Evolutionary conservation across 2,888 invertebrate species (phyloP).

Genomic region (Venusia cambrica): DNA sequence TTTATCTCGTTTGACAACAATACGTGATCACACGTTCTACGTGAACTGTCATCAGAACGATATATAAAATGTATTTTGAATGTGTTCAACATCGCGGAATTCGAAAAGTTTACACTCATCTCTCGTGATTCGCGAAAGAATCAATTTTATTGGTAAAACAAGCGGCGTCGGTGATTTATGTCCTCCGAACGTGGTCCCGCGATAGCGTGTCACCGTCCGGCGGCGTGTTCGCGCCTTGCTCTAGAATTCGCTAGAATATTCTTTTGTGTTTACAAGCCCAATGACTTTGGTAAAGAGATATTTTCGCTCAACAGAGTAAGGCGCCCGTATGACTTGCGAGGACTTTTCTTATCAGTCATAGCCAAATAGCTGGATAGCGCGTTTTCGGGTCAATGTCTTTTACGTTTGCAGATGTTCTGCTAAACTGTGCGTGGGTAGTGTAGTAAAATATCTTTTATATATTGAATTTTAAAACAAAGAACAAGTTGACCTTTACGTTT

Average conservation of each 20-base stretch:
- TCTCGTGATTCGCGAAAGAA: conserved; percentile 61
- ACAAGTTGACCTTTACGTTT: conserved; percentile 38
- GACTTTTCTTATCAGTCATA: conserved; percentile 22
- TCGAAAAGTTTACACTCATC: conserved; percentile 45
- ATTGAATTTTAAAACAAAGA: conserved; percentile 16
- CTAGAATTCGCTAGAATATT: conserved; percentile 71
- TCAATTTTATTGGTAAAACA: conserved; percentile 79
- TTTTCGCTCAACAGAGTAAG: conserved; percentile 6
- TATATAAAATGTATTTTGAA: conserved; percentile 20
- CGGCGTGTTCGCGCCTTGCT: conserved; percentile 64
- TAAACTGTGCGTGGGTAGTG: conserved; percentile 9
- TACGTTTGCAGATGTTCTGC: conserved; percentile 13
- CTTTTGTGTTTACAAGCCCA: conserved; percentile 62
- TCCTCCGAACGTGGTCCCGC: conserved; percentile 62
- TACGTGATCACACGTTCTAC: too few species aligned
- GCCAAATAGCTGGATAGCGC: conserved; percentile 6
- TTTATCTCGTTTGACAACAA: conserved; percentile 18
- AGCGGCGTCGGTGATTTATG: conserved; percentile 72
- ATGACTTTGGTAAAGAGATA: conserved; percentile 38
- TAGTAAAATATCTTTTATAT: conserved; percentile 14
- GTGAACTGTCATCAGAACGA: conserved; percentile 14
- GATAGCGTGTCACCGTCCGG: conserved; percentile 68
- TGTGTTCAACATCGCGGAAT: conserved; percentile 24
- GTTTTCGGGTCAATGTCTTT: conserved; percentile 25
- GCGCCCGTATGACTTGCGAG: conserved; percentile 20